phyloP scores from a whole-genome alignment of 2,888 invertebrate species.

The Drosophila eohydei region DNA sequence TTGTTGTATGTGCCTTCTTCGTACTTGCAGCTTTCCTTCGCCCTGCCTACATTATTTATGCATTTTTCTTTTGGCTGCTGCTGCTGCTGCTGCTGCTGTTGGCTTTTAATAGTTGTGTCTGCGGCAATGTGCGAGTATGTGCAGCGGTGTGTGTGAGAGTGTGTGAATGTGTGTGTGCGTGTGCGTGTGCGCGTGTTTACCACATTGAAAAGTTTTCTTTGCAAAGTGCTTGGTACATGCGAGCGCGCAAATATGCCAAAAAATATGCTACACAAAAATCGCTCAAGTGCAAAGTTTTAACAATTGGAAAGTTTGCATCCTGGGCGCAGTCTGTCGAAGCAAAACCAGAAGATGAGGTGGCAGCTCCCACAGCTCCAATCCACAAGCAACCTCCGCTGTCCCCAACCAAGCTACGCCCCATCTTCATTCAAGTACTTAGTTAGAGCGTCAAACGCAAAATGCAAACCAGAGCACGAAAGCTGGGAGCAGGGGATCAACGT shows the following conservation, averaged over 20 bases:
- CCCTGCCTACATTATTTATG: constrained; percentile 72
- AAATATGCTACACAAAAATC: constrained; percentile 81
- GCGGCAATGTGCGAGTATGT: constrained; percentile 47
- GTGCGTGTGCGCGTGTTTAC: constrained; percentile 58
- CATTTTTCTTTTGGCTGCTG: constrained; percentile 65
- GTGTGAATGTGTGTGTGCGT: constrained; percentile 18
- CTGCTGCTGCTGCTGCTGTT: constrained; percentile 29
- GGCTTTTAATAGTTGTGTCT: constrained; percentile 74
- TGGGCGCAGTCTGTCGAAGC: constrained; percentile 59
- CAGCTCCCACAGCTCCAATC: constrained; percentile 15
- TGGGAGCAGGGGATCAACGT: constrained; percentile 17
- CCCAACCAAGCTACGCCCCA: not conserved
- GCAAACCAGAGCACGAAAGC: constrained; percentile 37
- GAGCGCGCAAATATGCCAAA: constrained; percentile 78
- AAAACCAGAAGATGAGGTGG: constrained; percentile 13
- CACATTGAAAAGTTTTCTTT: constrained; percentile 80
- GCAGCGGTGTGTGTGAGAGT: constrained; percentile 26
- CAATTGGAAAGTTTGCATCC: constrained; percentile 78
- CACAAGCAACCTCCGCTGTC: not conserved
- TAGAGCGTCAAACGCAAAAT: constrained; percentile 64
- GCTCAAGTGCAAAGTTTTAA: constrained; percentile 81
- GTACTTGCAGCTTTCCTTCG: constrained; percentile 40
- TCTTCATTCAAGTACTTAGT: constrained; percentile 56
- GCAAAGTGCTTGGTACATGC: constrained; percentile 78
- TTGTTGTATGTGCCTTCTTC: constrained; percentile 13